Evolutionary conservation across 1,140 invertebrate genomes (phyloP).

Genomic region (Sitobion miscanthi): DNA sequence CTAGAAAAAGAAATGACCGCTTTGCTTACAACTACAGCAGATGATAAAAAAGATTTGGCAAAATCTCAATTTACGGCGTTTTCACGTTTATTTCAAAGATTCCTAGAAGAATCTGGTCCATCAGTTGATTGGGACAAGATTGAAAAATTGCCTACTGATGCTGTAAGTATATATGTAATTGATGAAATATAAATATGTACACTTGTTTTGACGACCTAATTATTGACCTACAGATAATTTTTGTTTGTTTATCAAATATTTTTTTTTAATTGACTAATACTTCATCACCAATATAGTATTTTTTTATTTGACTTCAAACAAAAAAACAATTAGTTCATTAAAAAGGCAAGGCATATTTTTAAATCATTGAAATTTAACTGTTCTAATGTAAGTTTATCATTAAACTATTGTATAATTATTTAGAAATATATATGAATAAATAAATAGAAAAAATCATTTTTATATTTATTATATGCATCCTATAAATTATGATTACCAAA

Average conservation of each 20-base stretch:
- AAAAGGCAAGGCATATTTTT: background rate
- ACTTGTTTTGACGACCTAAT: background rate
- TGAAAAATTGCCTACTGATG: conserved; percentile 82
- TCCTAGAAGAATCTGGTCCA: conserved; percentile 82
- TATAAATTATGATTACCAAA: too few relatives aligned
- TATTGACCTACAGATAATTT: conserved; percentile 24
- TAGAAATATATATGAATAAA: background rate
- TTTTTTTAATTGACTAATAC: conserved; percentile 20
- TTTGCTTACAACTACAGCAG: conserved; percentile 71
- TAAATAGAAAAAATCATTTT: background rate
- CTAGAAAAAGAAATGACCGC: conserved; percentile 81
- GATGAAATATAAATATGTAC: background rate
- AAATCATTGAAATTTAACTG: background rate
- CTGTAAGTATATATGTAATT: conserved; percentile 66
- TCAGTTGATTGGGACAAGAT: conserved; percentile 93
- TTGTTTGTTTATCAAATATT: background rate
- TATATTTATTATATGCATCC: background rate
- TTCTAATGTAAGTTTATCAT: background rate
- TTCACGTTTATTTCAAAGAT: conserved; percentile 82
- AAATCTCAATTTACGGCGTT: conserved; percentile 82
- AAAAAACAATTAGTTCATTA: background rate
- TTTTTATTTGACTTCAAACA: background rate
- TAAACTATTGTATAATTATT: too few relatives aligned
- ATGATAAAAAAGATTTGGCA: conserved; percentile 65
- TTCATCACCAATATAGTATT: background rate